Base-by-base conservation (phyloP, 53 echinoderm and acorn worm species). In the Temnopleurus reevesii region DNA sequence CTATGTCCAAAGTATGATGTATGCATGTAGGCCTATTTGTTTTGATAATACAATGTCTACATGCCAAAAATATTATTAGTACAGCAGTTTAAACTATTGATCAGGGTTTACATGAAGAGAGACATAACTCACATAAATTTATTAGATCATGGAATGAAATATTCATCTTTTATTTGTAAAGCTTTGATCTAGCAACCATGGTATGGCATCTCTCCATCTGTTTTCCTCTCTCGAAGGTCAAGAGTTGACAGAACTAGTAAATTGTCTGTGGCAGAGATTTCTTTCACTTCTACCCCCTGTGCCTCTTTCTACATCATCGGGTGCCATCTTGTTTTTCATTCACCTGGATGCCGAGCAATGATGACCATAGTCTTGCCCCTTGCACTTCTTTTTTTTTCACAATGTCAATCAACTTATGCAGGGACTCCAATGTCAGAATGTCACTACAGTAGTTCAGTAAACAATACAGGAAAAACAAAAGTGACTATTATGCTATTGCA, bases 251-350 rank as follows among this genome's bases (percentile, higher is more conserved):
- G 27, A n/a, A 41, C 71, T 71, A 71, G 36, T 47, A 79, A 79
- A 46, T 79, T 49, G 49, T 79, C 79, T 79, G 49, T 79, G 79
- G 49, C 49, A 49, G 0, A 47, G 28, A 47, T 79, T 29, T 47
- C 30, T 49, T 49, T 79, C 47, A 15, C 27, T 76, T 49, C 49
- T 49, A 35, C 79, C 36, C 47, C 23, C 28, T 28, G 79, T 10
- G 77, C 77, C 77, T 77, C 77, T 77, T 77, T 77, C 79, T 29
- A 47, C 79, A 46, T 79, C 47, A 79, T 49, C 49, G 79, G 79
- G 28, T 79, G 51, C 79, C 79, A 79, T 79, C 79, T 79, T 79
- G 79, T 79, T 79, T 79, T 79, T 49, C 79, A 49, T 79, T 79
- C 79, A 79, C 79, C 79, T 79, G 79, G 79, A 79, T 79, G 79